A percentile compares a stretch with the other conserved stretches of the same genome.
phyloP scores from a whole-genome alignment of 2,113 vertebrate species.

The Oxyruncus cristatus region DNA sequence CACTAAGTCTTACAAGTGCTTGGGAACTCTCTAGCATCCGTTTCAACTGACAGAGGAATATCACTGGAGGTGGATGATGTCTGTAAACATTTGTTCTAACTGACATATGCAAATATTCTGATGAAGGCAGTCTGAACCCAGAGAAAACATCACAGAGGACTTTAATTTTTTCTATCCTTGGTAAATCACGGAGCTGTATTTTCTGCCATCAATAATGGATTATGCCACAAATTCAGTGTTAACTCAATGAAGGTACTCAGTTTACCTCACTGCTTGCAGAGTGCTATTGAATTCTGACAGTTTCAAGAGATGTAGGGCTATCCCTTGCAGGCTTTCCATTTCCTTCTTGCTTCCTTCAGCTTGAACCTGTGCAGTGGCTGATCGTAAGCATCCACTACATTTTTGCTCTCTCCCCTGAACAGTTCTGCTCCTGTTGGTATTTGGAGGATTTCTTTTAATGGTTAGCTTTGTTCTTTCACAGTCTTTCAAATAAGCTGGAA shows the following conservation, averaged over 20 bases:
- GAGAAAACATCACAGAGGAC: not conserved
- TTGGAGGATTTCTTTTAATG: not conserved
- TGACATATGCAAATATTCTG: not conserved
- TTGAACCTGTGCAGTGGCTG: not conserved
- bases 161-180: not conserved
- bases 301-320: not conserved
- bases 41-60: not conserved
- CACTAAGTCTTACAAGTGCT: not conserved
- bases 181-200: not conserved
- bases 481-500: not conserved
- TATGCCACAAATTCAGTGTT: not conserved
- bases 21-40: not conserved
- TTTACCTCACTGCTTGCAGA: not conserved
- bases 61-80: not conserved
- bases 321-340: not conserved
- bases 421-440: not conserved
- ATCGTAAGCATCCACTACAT: not conserved
- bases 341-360: not conserved
- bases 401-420: not conserved
- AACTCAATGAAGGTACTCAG: not conserved
- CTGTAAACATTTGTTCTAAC: not conserved
- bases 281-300: not conserved
- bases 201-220: not conserved
- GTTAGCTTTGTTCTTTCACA: not conserved
- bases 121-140: not conserved